Conservation (phyloP, 2,888 invertebrate genomes). For the Ectemnius cavifrons region DNA sequence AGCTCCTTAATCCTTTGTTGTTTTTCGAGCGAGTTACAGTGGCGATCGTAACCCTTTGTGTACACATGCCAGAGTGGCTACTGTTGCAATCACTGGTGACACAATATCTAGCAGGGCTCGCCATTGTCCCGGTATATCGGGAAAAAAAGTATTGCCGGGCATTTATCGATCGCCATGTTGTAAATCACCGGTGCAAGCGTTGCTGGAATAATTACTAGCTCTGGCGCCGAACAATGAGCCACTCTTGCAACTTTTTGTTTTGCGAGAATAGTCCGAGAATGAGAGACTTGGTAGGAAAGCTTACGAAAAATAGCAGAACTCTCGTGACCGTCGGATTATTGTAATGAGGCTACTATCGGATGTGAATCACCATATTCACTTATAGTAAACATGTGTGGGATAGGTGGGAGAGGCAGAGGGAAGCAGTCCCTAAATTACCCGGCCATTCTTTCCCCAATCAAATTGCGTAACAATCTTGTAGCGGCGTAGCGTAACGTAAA, state of each 20-base stretch:
- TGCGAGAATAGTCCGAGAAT: too few species aligned
- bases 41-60: slow-evolving; percentile 13
- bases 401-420: slow-evolving; percentile 22
- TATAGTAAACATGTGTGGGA: not conserved
- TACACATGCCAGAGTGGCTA: slow-evolving; percentile 26
- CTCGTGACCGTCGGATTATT: not conserved
- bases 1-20: too few species aligned
- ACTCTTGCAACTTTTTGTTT: too few species aligned
- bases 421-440: slow-evolving; percentile 54
- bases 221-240: too few species aligned
- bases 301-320: too few species aligned
- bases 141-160: slow-evolving; percentile 40
- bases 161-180: slow-evolving; percentile 37
- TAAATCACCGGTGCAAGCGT: not conserved
- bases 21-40: not conserved
- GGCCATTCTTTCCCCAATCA: slow-evolving; percentile 59
- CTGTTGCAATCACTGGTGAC: slow-evolving; percentile 47
- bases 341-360: not conserved
- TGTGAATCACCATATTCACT: not conserved
- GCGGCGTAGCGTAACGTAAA: slow-evolving; percentile 71
- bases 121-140: slow-evolving; percentile 35
- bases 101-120: slow-evolving; percentile 36
- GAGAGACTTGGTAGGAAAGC: too few species aligned
- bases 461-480: slow-evolving; percentile 66
- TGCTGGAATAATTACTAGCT: too few species aligned